Evolutionary conservation across 2,888 invertebrate genomes (phyloP), one percentile per base, ranked within the genome.

Genomic region (Geophilus truncorum): DNA sequence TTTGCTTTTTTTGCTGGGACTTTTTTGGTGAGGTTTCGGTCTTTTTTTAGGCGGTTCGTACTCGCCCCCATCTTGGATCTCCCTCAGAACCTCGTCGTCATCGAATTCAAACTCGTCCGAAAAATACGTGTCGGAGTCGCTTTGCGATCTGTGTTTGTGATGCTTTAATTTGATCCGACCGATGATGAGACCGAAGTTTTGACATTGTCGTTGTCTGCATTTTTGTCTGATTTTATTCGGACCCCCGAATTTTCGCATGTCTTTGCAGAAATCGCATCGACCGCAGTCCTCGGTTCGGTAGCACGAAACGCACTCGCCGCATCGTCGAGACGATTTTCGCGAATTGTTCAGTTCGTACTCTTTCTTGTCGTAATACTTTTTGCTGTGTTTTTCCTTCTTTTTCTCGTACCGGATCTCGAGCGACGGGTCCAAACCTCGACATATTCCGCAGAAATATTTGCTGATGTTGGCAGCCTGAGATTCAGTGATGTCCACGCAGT

Each of bases 401-500:
- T 86, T 84, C 83, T 88, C 88, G 83, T 87, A 89, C 78, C 85
- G 84, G 36, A 88, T 88, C 83, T 86, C 85, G 10, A 96, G 88
- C 4, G 91, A 92, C 0, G 95, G 92, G 87, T 96, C 94, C 85
- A 9, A 96, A 88, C 77, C 36, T 84, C 86, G 83, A 83, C 89
- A 89, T 25, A 84, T 81, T 15, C 85, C 91, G 87, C 98, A 98
- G 86, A 93, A 97, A 86, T 96, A 98, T 84, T 94, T 94, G 85
- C 95, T 94, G 81, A 98, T 98, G 83, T 93, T 91, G 85, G 95
- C 96, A 0, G 98, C 94, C 86, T 97, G 96, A 84, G 93, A 92
- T 86, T 96, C 95, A 0, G 96, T 96, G 83, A 98, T 95, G 84
- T 94, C 94, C 83, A 98, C 97, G 87, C 98, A 98, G 86, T 97